Percentiles rank a stretch among this genome's conserved stretches.
phyloP scores from a whole-genome alignment of 2,797 vertebrate species.

The Pseudocheirus occidentalis region DNA sequence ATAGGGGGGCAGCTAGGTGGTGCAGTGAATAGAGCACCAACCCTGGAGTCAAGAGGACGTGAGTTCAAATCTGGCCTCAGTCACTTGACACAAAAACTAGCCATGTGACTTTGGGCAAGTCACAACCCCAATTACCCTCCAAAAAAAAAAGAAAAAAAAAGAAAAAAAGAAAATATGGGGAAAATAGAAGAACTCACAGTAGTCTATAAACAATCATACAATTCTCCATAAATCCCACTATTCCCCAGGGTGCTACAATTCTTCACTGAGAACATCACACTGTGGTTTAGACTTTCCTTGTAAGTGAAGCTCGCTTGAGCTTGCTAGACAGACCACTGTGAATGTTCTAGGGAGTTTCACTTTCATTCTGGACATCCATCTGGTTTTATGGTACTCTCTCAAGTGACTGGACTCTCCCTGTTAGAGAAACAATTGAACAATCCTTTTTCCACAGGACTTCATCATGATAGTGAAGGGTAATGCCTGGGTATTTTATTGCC shows the following conservation, averaged over 20 bases:
- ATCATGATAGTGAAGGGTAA: neutral
- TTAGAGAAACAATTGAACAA: neutral
- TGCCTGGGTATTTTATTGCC: neutral
- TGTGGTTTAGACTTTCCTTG: neutral
- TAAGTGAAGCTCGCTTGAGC: neutral
- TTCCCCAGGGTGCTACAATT: neutral
- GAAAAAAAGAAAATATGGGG: neutral
- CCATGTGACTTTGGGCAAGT: too few relatives aligned
- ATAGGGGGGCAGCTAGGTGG: too few relatives aligned
- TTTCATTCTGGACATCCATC: neutral
- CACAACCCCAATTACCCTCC: too few relatives aligned
- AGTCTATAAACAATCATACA: neutral
- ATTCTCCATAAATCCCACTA: neutral
- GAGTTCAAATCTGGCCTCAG: too few relatives aligned
- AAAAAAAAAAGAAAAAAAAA: too few relatives aligned
- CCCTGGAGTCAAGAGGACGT: too few relatives aligned
- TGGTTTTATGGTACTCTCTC: neutral
- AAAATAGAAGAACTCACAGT: neutral
- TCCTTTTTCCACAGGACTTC: neutral
- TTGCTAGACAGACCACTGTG: neutral
- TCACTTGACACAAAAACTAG: too few relatives aligned
- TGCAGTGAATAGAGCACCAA: too few relatives aligned
- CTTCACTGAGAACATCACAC: neutral
- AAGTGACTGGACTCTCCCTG: neutral
- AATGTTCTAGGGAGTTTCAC: neutral